These are phyloP conservation scores for Acholoe squamosa DNA, from an alignment of 2,888 invertebrate genomes.

Conservation along the genomic window DNA sequence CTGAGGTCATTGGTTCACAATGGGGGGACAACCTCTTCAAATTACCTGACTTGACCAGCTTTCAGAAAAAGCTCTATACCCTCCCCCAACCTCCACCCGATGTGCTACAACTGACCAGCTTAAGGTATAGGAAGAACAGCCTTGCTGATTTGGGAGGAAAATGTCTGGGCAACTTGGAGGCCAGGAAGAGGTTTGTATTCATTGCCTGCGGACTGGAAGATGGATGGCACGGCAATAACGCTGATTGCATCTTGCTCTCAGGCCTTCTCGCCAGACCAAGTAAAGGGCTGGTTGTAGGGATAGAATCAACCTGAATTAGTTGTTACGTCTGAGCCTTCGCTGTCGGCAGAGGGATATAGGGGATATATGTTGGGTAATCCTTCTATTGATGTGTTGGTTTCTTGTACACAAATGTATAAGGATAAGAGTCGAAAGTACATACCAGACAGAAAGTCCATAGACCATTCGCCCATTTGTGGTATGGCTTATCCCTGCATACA, in stretches of 20 bases:
- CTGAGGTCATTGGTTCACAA: conserved; percentile 19
- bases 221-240: conserved; percentile 10
- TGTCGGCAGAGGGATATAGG: no score
- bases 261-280: background rate
- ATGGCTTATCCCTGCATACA: no score
- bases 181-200: conserved; percentile 1
- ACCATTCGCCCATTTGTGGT: no score
- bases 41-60: conserved; percentile 20
- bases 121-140: background rate
- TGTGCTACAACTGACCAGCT: background rate
- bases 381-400: no score
- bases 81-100: background rate
- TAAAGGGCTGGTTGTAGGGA: background rate
- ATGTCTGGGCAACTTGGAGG: background rate
- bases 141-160: background rate
- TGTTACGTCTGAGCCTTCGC: background rate
- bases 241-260: conserved; percentile 24
- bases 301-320: background rate
- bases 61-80: background rate
- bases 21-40: background rate
- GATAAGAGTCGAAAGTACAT: no score
- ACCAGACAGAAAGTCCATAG: no score
- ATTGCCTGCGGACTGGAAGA: background rate
- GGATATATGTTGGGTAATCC: no score
- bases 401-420: no score